Base-by-base conservation (phyloP, 1,140 invertebrate genomes). In the Elymnias hypermnestra region DNA sequence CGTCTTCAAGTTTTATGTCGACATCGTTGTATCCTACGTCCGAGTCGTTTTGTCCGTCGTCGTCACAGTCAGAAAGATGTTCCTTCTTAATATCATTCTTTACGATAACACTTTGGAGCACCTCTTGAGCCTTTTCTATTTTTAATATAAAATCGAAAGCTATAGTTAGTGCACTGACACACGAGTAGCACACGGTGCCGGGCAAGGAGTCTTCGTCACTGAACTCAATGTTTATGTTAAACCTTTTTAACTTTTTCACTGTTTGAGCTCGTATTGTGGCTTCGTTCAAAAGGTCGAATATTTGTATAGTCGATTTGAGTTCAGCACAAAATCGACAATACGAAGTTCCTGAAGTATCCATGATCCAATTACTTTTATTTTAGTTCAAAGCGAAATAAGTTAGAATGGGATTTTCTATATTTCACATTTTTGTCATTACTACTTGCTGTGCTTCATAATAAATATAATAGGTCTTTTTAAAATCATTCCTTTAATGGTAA, bases 311-410 rank as follows among this genome's bases (percentile, higher is more conserved):
- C 15, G 53, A 62, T 33, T 68, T 77, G 7, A 63, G 40, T 46
- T 66, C 57, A 3, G 71, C 71, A 35, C 73, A 77, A 10, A 77
- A 50, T 14, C 71, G 51, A n/a, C 73, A 77, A 37, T 72, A 57
- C 0, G 41, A 21, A 9, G 57, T 61, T 39, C 62, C 63, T 31
- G 43, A 29, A 6, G 28, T 37, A 42, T 53, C 55, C 65, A 64
- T 60, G 36, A 9, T 13, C 13, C 5, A 13, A 9, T 26, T 26
- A 26, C 10, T 26, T 26, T 9, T 7, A 9, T 26, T 26, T n/a
- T 26, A n/a, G 8, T n/a, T 2, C 10, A n/a, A 7, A 26, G 10
- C 10, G 1, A 7, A 26, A 26, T 2, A 3, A 7, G 8, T 7
- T 26, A 9, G 23, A 7, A 26, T 9, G 1, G 10, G 3, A 9